These are phyloP conservation scores for Danio jaintianensis DNA, from an alignment of 2,797 vertebrate species.

Conservation along the genomic window DNA sequence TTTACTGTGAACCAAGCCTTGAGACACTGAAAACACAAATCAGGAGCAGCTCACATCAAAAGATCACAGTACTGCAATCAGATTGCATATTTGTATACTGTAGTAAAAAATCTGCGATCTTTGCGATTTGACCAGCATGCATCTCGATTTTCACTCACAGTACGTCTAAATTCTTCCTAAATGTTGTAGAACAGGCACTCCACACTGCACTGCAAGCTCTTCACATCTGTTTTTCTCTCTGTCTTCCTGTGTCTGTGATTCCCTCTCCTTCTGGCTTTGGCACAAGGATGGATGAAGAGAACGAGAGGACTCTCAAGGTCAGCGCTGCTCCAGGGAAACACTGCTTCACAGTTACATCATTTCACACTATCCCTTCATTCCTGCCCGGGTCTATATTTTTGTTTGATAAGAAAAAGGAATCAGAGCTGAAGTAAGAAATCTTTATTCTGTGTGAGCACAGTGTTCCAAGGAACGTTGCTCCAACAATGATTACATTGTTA, in stretches of 20 bases:
- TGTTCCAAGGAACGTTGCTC: slow-evolving; percentile 21
- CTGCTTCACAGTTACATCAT: slow-evolving; percentile 41
- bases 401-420: slow-evolving; percentile 25
- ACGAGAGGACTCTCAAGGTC: slow-evolving; percentile 44
- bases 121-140: too few relatives aligned
- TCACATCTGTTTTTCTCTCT: slow-evolving; percentile 47
- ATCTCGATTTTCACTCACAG: too few relatives aligned
- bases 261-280: background rate
- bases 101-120: too few relatives aligned
- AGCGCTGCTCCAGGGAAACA: slow-evolving; percentile 39
- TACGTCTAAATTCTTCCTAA: background rate
- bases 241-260: slow-evolving; percentile 44
- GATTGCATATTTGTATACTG: too few relatives aligned
- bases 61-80: too few relatives aligned
- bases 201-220: background rate
- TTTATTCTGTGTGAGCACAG: background rate
- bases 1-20: too few relatives aligned
- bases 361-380: slow-evolving; percentile 35
- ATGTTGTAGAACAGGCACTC: background rate
- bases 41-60: too few relatives aligned
- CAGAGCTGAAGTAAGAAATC: slow-evolving; percentile 3
- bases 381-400: background rate
- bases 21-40: too few relatives aligned
- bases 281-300: slow-evolving; percentile 15
- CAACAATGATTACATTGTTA: slow-evolving; percentile 9